A percentile compares a stretch with the other conserved stretches of the same genome.
These are phyloP conservation scores for Amphipyra tragopoginis DNA, from an alignment of 2,888 invertebrate species.

Conservation along the genomic window DNA sequence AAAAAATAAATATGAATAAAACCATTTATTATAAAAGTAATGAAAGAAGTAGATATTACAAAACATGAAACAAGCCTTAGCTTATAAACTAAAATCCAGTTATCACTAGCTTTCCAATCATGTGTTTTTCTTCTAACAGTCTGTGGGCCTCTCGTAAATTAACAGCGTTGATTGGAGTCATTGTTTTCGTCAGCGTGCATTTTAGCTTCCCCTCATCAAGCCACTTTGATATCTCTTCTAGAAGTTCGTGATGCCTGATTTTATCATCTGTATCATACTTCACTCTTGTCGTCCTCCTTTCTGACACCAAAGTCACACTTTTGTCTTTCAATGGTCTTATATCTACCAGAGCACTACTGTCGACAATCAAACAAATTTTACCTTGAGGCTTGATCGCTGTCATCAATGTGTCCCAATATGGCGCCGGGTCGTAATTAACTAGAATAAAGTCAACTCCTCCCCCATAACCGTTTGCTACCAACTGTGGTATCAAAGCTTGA, in stretches of 20 bases:
- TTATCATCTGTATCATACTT: slow-evolving; percentile 82
- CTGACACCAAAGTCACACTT: slow-evolving; percentile 79
- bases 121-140: slow-evolving; percentile 75
- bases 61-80: no score
- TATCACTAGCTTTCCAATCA: slow-evolving; percentile 82
- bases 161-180: slow-evolving; percentile 81
- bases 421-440: slow-evolving; percentile 82
- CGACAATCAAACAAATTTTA: slow-evolving; percentile 81
- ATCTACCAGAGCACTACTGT: slow-evolving; percentile 78
- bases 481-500: slow-evolving; percentile 73
- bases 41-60: no score
- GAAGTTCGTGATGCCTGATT: slow-evolving; percentile 74
- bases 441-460: slow-evolving; percentile 80
- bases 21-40: no score
- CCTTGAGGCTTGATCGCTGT: slow-evolving; percentile 81
- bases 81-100: slow-evolving; percentile 68
- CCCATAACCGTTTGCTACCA: slow-evolving; percentile 73
- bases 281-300: slow-evolving; percentile 80
- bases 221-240: slow-evolving; percentile 74
- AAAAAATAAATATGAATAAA: no score
- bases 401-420: slow-evolving; percentile 82
- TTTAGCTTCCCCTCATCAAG: slow-evolving; percentile 75
- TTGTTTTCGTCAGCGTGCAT: slow-evolving; percentile 74
- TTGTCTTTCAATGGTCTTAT: slow-evolving; percentile 78
- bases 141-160: slow-evolving; percentile 80